Conservation (phyloP, 2,113 vertebrate genomes). For the Dunckerocampus dactyliophorus region DNA sequence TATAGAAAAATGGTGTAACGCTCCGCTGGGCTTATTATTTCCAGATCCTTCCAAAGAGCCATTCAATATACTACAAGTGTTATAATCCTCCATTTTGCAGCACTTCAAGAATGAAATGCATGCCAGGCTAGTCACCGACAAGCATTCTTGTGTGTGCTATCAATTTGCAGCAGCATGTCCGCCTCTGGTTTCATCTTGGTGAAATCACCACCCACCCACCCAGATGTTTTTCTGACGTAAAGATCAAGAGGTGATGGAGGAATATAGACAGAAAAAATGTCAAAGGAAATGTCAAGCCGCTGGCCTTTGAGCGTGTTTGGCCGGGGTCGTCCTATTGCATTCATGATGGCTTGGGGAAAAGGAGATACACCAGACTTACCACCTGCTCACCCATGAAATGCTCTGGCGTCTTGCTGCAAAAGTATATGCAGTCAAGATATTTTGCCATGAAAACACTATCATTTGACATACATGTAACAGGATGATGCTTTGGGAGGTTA, state of each 20-base stretch:
- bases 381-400: background rate
- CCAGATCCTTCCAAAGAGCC: background rate
- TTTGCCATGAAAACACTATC: too few relatives aligned
- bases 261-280: slow-evolving; percentile 45
- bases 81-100: slow-evolving; percentile 2
- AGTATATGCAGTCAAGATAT: too few relatives aligned
- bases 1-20: background rate
- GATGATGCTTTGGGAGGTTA: too few relatives aligned
- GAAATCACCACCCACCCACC: slow-evolving; percentile 4
- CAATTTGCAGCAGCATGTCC: too few relatives aligned
- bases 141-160: too few relatives aligned
- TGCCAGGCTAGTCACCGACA: too few relatives aligned
- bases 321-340: background rate
- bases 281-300: slow-evolving; percentile 60
- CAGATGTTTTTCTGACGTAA: slow-evolving; percentile 27
- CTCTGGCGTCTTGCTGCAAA: too few relatives aligned
- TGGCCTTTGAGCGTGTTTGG: slow-evolving; percentile 23
- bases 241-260: slow-evolving; percentile 44
- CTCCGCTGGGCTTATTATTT: background rate
- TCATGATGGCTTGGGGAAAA: slow-evolving; percentile 2
- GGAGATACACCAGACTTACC: background rate
- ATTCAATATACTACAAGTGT: background rate
- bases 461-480: too few relatives aligned
- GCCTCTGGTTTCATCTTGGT: slow-evolving; percentile 8
- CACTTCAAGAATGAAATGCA: background rate